phyloP scores from a whole-genome alignment of 2,888 invertebrate species.

The Dysmachus trigonus region DNA sequence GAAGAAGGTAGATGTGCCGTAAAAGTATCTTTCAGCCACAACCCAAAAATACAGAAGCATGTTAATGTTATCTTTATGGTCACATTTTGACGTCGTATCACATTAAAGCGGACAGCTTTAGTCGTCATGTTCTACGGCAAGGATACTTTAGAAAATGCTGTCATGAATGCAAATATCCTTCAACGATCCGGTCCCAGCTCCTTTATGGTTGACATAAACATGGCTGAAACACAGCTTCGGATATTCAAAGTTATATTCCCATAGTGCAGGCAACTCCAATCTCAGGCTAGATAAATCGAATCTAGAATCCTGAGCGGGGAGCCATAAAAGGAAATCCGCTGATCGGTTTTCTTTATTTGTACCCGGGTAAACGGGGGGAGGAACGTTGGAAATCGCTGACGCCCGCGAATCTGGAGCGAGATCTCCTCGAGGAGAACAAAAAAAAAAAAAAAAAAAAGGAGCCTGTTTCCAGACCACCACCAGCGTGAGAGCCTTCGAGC shows the following conservation, averaged over 20 bases:
- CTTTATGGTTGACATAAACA: conserved; percentile 15
- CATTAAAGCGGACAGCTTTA: conserved; percentile 5
- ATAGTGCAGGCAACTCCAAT: background rate
- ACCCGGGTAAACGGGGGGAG: too few species aligned
- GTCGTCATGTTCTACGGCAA: background rate
- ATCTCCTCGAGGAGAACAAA: background rate
- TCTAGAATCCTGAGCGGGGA: background rate
- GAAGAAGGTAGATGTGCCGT: background rate
- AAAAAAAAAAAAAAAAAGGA: too few species aligned
- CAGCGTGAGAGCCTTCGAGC: background rate
- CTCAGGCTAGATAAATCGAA: conserved; percentile 11
- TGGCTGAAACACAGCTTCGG: background rate
- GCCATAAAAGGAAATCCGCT: background rate
- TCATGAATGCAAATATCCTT: background rate
- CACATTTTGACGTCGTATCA: background rate
- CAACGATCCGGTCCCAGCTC: background rate
- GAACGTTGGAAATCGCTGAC: background rate
- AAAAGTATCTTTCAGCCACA: background rate
- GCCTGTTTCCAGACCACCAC: background rate
- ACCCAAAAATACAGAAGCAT: background rate
- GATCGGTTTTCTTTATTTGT: conserved; percentile 1
- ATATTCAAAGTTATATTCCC: background rate
- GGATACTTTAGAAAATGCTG: background rate
- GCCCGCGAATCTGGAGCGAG: background rate
- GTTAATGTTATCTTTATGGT: conserved; percentile 1